phyloP scores from a whole-genome alignment of 2,113 vertebrate species.

The Erpornis zantholeuca region DNA sequence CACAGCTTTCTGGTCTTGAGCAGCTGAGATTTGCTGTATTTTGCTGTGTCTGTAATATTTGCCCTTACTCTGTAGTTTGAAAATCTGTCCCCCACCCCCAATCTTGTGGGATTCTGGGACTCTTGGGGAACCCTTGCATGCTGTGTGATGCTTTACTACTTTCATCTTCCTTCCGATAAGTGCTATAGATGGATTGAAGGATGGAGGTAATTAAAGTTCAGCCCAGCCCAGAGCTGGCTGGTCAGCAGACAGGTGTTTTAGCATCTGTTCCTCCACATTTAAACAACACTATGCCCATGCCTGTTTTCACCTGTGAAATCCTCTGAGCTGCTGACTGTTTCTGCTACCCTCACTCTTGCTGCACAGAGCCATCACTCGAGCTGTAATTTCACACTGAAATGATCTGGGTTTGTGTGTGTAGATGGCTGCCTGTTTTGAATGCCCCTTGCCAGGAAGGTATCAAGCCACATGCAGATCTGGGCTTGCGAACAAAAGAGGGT shows the following conservation, averaged over 20 bases:
- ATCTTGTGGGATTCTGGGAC: neutral
- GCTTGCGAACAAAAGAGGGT: neutral
- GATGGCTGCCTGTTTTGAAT: slow-evolving; percentile 42
- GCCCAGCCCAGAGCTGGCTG: neutral
- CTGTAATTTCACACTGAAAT: neutral
- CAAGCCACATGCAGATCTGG: neutral
- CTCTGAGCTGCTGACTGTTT: neutral
- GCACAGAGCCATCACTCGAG: neutral
- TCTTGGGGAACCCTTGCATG: neutral
- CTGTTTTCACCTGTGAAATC: neutral
- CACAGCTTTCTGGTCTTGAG: slow-evolving; percentile 38
- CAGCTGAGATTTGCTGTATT: slow-evolving; percentile 27
- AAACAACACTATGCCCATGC: neutral
- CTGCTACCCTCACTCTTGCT: neutral
- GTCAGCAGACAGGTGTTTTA: neutral
- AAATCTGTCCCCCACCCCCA: neutral
- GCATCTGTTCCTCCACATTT: neutral
- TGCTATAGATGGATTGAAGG: neutral
- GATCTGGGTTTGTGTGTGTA: neutral
- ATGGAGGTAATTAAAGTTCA: neutral
- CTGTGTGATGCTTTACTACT: neutral
- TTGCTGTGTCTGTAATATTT: slow-evolving; percentile 43
- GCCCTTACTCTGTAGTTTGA: neutral
- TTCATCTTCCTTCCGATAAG: neutral
- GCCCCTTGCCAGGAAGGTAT: slow-evolving; percentile 1